Evolutionary conservation across 2,797 vertebrate genomes (phyloP).

Genomic region (Aeoliscus strigatus): DNA sequence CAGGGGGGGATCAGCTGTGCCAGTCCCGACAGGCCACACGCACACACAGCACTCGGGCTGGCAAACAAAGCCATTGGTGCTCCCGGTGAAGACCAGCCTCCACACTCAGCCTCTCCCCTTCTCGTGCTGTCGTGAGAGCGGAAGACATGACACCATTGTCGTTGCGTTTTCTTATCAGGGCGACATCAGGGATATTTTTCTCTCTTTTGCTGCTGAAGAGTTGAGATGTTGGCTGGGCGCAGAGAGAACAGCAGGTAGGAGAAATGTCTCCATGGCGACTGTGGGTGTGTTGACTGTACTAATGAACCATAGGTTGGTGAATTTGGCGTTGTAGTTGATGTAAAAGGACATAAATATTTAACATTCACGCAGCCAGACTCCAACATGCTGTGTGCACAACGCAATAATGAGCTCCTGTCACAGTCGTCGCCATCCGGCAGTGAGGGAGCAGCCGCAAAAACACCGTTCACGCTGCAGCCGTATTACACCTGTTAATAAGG

Average conservation of each 20-base stretch:
- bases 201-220: constrained; percentile 29
- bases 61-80: constrained; percentile 70
- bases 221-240: constrained; percentile 74
- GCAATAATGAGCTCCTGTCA: no score
- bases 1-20: constrained; percentile 75
- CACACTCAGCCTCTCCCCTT: constrained; percentile 35
- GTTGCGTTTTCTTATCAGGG: constrained; percentile 5
- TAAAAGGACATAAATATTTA: no score
- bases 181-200: constrained; percentile 31
- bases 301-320: constrained; percentile 16
- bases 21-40: constrained; percentile 71
- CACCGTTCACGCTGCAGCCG: no score
- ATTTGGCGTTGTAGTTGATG: constrained; percentile 14
- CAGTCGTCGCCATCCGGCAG: no score
- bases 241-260: constrained; percentile 76
- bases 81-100: constrained; percentile 60
- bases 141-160: constrained; percentile 37
- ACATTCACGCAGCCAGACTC: no score
- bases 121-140: constrained; percentile 24
- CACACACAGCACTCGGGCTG: constrained; percentile 41
- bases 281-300: constrained; percentile 58
- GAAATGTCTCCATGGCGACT: constrained; percentile 61
- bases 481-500: no score
- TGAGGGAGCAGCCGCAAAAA: no score
- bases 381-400: no score